Conservation (phyloP, 2,888 invertebrate species). For the Acanthosepion pharaonis region DNA sequence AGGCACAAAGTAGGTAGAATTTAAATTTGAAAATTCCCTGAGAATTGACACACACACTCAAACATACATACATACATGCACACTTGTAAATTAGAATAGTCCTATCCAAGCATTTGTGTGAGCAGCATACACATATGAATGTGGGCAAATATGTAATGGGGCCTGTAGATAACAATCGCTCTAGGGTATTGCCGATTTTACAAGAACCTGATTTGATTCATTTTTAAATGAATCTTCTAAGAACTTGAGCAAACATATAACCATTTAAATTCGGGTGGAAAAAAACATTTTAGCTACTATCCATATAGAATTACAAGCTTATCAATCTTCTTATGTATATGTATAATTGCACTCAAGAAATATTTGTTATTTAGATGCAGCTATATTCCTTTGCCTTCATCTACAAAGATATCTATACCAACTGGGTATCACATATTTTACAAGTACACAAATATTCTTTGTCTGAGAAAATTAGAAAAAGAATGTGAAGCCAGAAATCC, state of each 20-base stretch:
- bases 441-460: not conserved
- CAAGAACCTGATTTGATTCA: not conserved
- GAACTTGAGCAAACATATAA: no score
- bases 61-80: not conserved
- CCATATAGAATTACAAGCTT: no score
- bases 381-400: not conserved
- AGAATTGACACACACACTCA: not conserved
- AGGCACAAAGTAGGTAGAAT: slow-evolving; percentile 6
- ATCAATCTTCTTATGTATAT: not conserved
- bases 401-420: not conserved
- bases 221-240: not conserved
- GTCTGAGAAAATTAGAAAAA: not conserved
- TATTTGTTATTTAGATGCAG: not conserved
- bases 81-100: not conserved
- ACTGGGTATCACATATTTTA: not conserved
- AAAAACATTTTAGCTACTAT: no score
- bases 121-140: not conserved
- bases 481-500: not conserved
- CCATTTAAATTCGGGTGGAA: no score
- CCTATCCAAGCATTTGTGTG: not conserved
- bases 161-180: not conserved
- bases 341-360: not conserved
- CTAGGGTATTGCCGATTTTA: not conserved
- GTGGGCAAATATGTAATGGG: not conserved
- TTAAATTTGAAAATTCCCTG: not conserved